Conservation (phyloP, 2,888 invertebrate species). For the Orchestes rusci region DNA sequence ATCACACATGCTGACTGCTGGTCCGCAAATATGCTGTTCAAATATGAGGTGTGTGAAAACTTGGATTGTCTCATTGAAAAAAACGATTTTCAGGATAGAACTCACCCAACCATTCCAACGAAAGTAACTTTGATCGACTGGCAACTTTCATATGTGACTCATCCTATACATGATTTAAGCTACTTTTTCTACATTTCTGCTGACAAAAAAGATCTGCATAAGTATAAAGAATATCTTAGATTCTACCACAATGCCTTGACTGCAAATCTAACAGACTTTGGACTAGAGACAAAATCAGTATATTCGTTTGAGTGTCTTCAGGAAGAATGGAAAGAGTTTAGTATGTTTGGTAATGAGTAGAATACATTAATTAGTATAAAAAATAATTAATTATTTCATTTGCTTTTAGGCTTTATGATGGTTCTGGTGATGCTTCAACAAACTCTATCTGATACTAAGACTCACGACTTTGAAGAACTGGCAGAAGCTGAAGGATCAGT, state of each 20-base stretch:
- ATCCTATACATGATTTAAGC: slow-evolving; percentile 30
- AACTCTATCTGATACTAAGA: slow-evolving; percentile 8
- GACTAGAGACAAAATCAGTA: slow-evolving; percentile 27
- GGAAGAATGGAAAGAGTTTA: slow-evolving; percentile 13
- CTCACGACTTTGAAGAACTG: slow-evolving; percentile 16
- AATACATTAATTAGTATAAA: too few species aligned
- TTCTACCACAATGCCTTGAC: slow-evolving; percentile 29
- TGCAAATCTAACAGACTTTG: slow-evolving; percentile 26
- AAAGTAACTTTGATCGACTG: slow-evolving; percentile 31
- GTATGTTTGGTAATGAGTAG: slow-evolving; percentile 9
- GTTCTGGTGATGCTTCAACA: slow-evolving; percentile 11
- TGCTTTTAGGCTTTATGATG: slow-evolving; percentile 11
- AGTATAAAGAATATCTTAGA: slow-evolving; percentile 27
- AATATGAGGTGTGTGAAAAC: slow-evolving; percentile 23
- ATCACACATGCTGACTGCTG: slow-evolving; percentile 33
- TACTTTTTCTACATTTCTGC: slow-evolving; percentile 30
- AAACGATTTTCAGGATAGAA: slow-evolving; percentile 15
- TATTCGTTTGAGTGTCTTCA: slow-evolving; percentile 19
- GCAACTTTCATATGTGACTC: slow-evolving; percentile 27
- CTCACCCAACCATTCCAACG: slow-evolving; percentile 23
- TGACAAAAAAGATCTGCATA: slow-evolving; percentile 25
- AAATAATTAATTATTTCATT: not conserved
- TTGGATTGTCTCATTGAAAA: too few species aligned
- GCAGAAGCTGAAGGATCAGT: slow-evolving; percentile 9
- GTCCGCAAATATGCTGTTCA: slow-evolving; percentile 33